Conservation (phyloP, 2,888 invertebrate genomes). For the Eristalis arbustorum region DNA sequence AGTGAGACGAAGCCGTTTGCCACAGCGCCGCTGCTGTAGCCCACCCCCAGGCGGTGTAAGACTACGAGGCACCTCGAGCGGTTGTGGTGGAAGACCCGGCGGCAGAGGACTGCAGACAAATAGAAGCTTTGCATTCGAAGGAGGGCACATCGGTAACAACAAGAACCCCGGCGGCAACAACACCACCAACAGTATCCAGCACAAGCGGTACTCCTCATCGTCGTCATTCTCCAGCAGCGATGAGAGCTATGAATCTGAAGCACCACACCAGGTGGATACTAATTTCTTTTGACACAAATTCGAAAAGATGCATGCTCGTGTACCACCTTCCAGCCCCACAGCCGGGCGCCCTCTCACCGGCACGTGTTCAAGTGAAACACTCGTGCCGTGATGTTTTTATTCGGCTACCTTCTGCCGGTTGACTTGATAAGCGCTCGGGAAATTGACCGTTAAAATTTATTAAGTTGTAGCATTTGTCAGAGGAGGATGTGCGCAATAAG, state of each 20-base stretch:
- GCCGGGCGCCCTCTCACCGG: background rate
- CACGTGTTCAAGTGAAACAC: conserved; percentile 1
- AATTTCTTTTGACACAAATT: conserved; percentile 55
- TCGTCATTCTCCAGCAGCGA: conserved; percentile 75
- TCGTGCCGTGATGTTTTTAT: conserved; percentile 46
- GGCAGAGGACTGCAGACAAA: conserved; percentile 66
- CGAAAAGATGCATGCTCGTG: conserved; percentile 51
- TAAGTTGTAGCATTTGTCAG: conserved; percentile 23
- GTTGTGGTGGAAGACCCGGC: conserved; percentile 49
- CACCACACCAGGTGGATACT: conserved; percentile 73
- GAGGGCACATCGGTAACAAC: conserved; percentile 43
- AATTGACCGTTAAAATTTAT: conserved; percentile 35
- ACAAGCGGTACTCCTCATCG: conserved; percentile 72
- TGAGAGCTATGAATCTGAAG: conserved; percentile 75
- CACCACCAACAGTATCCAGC: conserved; percentile 34
- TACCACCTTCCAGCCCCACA: background rate
- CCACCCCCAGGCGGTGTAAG: conserved; percentile 69
- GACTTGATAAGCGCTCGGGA: background rate
- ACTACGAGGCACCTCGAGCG: conserved; percentile 50
- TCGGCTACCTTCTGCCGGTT: background rate
- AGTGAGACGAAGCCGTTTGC: conserved; percentile 72
- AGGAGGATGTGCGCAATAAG: background rate
- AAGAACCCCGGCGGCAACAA: background rate
- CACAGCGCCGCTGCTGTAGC: conserved; percentile 72
- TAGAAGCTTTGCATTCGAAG: conserved; percentile 67